These are phyloP conservation scores for Mastomys natalensis DNA, from an alignment of 2,113 vertebrate genomes.

Conservation along the genomic window DNA sequence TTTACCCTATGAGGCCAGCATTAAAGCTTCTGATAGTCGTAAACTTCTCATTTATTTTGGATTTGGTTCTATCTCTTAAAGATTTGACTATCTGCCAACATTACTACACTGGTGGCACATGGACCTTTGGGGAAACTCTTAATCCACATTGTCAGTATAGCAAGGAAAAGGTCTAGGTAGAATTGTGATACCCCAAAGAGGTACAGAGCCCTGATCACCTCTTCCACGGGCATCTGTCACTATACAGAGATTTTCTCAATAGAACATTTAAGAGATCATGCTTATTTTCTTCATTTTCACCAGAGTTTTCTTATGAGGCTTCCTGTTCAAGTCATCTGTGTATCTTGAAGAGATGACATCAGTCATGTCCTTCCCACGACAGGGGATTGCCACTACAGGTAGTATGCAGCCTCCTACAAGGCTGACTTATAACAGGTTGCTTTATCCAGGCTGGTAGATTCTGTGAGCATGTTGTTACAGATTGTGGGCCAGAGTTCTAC, in stretches of 20 bases:
- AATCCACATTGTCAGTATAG: background rate
- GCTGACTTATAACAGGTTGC: background rate
- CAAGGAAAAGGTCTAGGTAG: background rate
- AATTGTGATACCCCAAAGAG: background rate
- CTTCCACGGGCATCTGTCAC: background rate
- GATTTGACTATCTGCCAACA: background rate
- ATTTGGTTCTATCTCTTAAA: background rate
- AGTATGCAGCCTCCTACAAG: background rate
- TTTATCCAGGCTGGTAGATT: constrained; percentile 23
- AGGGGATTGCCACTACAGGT: background rate
- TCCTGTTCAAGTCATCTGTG: background rate
- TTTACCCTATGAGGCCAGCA: background rate
- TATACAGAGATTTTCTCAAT: background rate
- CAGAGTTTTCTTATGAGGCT: background rate
- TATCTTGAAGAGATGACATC: background rate
- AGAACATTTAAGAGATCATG: background rate
- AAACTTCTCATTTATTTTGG: background rate
- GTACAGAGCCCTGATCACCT: background rate
- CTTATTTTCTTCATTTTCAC: constrained; percentile 25
- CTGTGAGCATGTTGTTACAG: background rate
- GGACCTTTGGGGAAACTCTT: background rate
- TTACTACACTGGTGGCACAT: background rate
- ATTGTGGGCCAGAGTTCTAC: background rate
- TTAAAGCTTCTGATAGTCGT: background rate
- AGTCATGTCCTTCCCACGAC: background rate